Base-by-base conservation (phyloP, 2,797 vertebrate species). In the Pelodytes ibericus region DNA sequence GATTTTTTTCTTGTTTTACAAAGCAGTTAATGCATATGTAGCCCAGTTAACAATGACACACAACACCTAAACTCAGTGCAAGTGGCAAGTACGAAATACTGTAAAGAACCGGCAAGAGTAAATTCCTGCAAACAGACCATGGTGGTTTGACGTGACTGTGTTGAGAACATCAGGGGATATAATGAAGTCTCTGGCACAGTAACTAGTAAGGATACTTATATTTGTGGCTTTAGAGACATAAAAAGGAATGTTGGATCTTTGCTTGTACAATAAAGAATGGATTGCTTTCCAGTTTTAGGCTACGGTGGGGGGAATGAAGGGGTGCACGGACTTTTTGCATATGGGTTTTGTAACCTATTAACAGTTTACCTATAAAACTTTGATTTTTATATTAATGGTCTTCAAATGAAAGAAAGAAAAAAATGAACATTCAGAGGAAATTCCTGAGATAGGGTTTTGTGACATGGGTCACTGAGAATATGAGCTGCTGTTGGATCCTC, bases 361-460 rank as follows among this genome's bases (percentile, higher is more conserved):
- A 96, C 93, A 95, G 94, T 95, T 93, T 94, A 92, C 92, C 91
- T 92, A 91, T 90, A 93, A 95, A 95, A 92, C 88, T 90, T 92
- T 92, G 90, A 85, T 91, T 90, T 91, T 89, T 95, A 94, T 93
- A 95, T 93, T 94, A 93, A 91, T 90, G 88, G 90, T 94, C 88
- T 94, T 93, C 91, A 88, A 94, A 95, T 94, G 31, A 66, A 62
- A 94, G 57, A 93, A 91, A 91, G 60, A 75, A 71, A 94, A 58
- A 93, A 91, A 91, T 94, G 93, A 98, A 99, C 96, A 99, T 99
- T 99, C 97, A 96, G 95, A 97, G 92, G 90, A 96, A 91, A 95
- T 95, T 94, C 97, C 97, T 99, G 97, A 99, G 97, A 96, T 98
- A 96, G 94, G 94, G 90, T 95, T 91, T 94, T 95, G 95, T 97